Conservation (phyloP, 2,797 vertebrate species). For the Neosilurus hyrtlii region DNA sequence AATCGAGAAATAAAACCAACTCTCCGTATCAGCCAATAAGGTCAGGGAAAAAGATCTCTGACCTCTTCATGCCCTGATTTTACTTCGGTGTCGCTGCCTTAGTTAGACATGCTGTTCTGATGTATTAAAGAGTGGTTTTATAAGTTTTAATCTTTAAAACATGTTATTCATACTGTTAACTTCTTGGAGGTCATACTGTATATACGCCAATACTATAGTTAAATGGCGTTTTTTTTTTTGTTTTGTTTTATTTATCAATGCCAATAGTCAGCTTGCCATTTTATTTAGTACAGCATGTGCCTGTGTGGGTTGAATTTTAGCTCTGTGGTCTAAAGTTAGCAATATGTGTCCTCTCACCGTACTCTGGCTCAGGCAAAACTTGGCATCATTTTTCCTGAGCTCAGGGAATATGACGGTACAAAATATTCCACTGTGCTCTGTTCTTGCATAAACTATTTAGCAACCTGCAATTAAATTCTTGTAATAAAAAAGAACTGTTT, state of each 20-base stretch:
- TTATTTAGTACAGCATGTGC: slow-evolving; percentile 5
- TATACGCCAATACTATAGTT: background rate
- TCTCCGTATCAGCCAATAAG: slow-evolving; percentile 39
- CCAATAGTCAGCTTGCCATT: background rate
- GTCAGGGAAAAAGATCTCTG: slow-evolving; percentile 36
- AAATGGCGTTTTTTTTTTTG: background rate
- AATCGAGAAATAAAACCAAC: slow-evolving; percentile 52
- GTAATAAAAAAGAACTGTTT: background rate
- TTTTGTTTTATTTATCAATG: background rate
- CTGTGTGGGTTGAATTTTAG: slow-evolving; percentile 16
- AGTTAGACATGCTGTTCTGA: slow-evolving; percentile 32
- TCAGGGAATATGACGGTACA: background rate
- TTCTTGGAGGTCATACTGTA: background rate
- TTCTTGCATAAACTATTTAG: background rate
- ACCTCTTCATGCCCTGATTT: slow-evolving; percentile 46
- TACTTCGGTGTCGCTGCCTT: slow-evolving; percentile 10
- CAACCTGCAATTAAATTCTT: background rate
- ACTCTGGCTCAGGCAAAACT: slow-evolving; percentile 18
- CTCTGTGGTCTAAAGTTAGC: slow-evolving; percentile 19
- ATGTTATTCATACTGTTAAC: background rate
- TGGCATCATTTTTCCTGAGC: slow-evolving; percentile 34
- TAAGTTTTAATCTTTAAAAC: background rate
- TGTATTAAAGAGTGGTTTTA: background rate
- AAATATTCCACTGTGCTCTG: background rate
- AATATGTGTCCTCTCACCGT: background rate